Conservation (phyloP, 1,140 invertebrate genomes). For the Dendrolimus punctatus region DNA sequence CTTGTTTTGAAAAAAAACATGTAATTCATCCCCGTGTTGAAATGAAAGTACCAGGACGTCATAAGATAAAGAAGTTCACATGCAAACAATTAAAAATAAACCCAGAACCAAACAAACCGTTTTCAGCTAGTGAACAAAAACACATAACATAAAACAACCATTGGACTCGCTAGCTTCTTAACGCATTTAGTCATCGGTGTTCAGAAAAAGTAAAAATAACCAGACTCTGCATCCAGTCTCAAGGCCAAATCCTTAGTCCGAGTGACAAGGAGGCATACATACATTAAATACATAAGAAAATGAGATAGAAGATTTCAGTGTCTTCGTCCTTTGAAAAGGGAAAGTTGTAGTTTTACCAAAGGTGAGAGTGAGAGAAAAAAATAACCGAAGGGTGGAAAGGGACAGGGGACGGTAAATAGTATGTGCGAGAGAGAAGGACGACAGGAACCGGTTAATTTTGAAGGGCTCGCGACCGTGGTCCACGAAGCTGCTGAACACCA, state of each 20-base stretch:
- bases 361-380: conserved; percentile 69
- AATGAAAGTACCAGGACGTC: no score
- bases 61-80: no score
- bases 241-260: conserved; percentile 64
- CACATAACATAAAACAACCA: conserved; percentile 17
- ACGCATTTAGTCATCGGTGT: conserved; percentile 65
- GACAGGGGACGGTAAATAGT: conserved; percentile 19
- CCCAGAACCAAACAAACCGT: no score
- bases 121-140: neutral
- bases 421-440: conserved; percentile 27
- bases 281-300: conserved; percentile 6
- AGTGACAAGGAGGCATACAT: conserved; percentile 30
- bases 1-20: no score
- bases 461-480: conserved; percentile 57
- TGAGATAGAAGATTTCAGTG: conserved; percentile 29
- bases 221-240: conserved; percentile 60
- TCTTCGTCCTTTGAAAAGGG: conserved; percentile 71
- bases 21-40: no score
- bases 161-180: conserved; percentile 36
- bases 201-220: conserved; percentile 66
- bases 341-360: conserved; percentile 60
- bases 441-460: conserved; percentile 65
- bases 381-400: conserved; percentile 49
- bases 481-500: conserved; percentile 37
- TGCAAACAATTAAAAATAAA: no score